A percentile compares a stretch with the other conserved stretches of the same genome.
These are phyloP conservation scores for Habroteleia sp. DNA, from an alignment of 2,888 invertebrate genomes.

Conservation along the genomic window DNA sequence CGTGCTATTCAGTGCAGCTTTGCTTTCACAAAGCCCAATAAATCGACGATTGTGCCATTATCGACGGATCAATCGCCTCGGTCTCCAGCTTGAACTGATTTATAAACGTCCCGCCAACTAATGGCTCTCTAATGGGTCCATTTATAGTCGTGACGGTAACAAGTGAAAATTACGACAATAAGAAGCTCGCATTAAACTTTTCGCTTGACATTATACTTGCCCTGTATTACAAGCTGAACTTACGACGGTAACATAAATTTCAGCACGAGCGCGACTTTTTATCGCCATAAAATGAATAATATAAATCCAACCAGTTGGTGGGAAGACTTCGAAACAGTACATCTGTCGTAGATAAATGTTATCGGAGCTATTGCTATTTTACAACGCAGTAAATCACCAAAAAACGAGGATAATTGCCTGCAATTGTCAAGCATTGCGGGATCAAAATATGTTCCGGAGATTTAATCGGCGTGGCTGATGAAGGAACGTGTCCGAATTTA, in stretches of 20 bases:
- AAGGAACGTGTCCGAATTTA: too few species aligned
- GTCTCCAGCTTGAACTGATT: constrained; percentile 4
- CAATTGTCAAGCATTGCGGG: too few species aligned
- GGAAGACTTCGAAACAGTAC: constrained; percentile 16
- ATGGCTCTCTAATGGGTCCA: constrained; percentile 23
- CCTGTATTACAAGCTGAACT: not conserved
- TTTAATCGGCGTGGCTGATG: too few species aligned
- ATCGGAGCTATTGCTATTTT: not conserved
- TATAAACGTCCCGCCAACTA: constrained; percentile 11
- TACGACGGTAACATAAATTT: constrained; percentile 12
- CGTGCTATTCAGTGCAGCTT: not conserved
- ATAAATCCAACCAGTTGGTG: not conserved
- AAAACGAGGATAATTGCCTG: too few species aligned
- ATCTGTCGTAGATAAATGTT: constrained; percentile 16
- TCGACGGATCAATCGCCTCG: constrained; percentile 17
- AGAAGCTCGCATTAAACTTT: constrained; percentile 17
- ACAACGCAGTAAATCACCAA: constrained; percentile 12
- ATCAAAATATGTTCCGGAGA: not conserved
- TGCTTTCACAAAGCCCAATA: constrained; percentile 23
- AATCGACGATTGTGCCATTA: constrained; percentile 33
- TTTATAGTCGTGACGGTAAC: constrained; percentile 19
- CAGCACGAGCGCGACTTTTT: not conserved
- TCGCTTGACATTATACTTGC: not conserved
- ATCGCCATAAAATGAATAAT: constrained; percentile 5
- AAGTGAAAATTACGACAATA: constrained; percentile 9